Base-by-base conservation (phyloP, 2,888 invertebrate genomes). In the Agrilus mali region DNA sequence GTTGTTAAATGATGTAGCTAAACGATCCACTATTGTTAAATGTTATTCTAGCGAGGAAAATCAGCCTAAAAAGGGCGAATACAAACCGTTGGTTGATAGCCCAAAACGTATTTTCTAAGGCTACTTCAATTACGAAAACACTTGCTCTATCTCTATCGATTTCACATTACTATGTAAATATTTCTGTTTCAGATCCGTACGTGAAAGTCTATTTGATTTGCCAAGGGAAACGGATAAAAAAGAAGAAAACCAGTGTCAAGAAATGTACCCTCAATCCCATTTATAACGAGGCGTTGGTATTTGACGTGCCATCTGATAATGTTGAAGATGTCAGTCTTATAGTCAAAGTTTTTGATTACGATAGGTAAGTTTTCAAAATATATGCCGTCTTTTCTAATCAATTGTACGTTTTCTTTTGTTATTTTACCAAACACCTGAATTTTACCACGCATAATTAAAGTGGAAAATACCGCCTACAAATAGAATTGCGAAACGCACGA, bases 261-360 rank as follows among this genome's bases (percentile, higher is more conserved):
- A 82, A 86, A 60, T 86, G 85, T 54, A 90, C 87, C 0, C 70
- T 93, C 1, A 82, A 79, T 60, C 93, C 94, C 0, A 83, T 93
- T 1, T 95, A 89, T 69, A 94, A 95, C 61, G 95, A 95, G 63
- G 90, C 92, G 0, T 70, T 95, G 49, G 88, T 92, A 8, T 95
- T 94, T 63, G 94, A 95, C 60, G 80, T 95, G 12, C 86, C 89
- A 0, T 75, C 82, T 7, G 81, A 82, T 44, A 88, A 86, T 58
- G 77, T 86, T 33, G 83, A 84, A 57, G 87, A 88, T 53, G 83
- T 89, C 50, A 83, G 83, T 49, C 71, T 90, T 36, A 73, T 88
- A 38, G 75, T 90, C 50, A 87, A 88, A 72, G 86, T 90, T 47
- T 84, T 90, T 57, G 90, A 90, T 66, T 89, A 89, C 63, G 89